Percentiles rank a stretch among this genome's conserved stretches.
phyloP scores from a whole-genome alignment of 2,888 invertebrate genomes.

The Protonemura montana region DNA sequence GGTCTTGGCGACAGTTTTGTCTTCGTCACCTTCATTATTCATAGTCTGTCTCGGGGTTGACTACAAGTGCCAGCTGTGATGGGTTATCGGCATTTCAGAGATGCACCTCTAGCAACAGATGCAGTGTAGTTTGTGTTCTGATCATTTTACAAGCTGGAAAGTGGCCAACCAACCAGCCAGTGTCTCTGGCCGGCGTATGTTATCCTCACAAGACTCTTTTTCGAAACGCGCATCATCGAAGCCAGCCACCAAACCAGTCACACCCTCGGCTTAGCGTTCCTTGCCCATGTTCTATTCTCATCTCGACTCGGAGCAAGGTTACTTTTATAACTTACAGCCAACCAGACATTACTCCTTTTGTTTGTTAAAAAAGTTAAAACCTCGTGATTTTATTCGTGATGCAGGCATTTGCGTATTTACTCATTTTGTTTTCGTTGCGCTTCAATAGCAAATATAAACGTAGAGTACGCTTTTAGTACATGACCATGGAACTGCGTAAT shows the following conservation, averaged over 20 bases:
- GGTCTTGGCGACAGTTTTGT: neutral
- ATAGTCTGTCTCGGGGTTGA: neutral
- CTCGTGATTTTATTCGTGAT: conserved; percentile 1
- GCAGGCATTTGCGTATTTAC: neutral
- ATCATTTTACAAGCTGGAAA: neutral
- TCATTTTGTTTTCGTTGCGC: neutral
- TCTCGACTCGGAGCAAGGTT: neutral
- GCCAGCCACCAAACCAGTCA: neutral
- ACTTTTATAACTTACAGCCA: neutral
- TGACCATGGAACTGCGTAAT: neutral
- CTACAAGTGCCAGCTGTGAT: neutral
- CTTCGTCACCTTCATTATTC: neutral
- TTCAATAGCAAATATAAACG: neutral
- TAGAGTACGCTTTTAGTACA: neutral
- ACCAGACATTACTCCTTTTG: neutral
- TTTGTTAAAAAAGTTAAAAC: neutral
- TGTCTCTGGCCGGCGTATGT: neutral
- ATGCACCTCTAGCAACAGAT: neutral
- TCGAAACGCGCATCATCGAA: too few species aligned
- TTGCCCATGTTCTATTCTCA: neutral
- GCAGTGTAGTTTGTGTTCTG: neutral
- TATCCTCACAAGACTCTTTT: neutral
- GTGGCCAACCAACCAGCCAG: neutral
- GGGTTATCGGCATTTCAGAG: neutral
- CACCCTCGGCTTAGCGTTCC: neutral